Base-by-base conservation (phyloP, 2,888 invertebrate genomes). In the Scaptomyza parva region DNA sequence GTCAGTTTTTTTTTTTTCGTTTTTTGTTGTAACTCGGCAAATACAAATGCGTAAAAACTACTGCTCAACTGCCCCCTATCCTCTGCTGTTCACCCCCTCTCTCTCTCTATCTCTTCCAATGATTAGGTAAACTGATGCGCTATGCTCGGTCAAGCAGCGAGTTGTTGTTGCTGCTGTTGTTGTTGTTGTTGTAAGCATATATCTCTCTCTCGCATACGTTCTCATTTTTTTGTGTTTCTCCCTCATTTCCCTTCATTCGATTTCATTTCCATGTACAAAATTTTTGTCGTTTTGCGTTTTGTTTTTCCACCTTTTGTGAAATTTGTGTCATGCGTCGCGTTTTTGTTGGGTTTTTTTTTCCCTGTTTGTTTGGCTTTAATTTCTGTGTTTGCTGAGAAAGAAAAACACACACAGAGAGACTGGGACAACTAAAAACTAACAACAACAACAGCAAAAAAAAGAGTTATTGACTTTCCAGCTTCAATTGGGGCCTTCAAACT, bases 321-420 rank as follows among this genome's bases (percentile, higher is more conserved):
- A 88, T 87, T 88, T 88, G 84, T 85, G 85, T 87, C 88, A 88
- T 82, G 76, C 79, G 72, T 76, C 62, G 67, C 58, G 17, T 17
- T 37, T 37, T 37, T 35, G n/a, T 11, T 28, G 26, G 3, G 28
- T 35, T 55, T 17, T 33, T 7, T 74, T 87, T 86, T 76, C 70
- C 72, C 35, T 48, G 48, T 62, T 55, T 62, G 53, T 61, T 68
- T 73, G 69, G 67, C 74, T 70, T 69, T 78, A 86, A 83, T 81
- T 82, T 88, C 77, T 79, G 84, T 79, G 84, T 83, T 73, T 74
- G 74, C 69, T 89, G 88, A 76, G 88, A 87, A 89, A 89, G 77
- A 69, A 78, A 88, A 86, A 89, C 73, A 83, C 22, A 45, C 18
- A 37, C 22, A 45, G 14, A 37, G 12, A 39, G 8, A 33, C 20